Conservation (phyloP, 2,888 invertebrate genomes). For the Alviniconcha strummeri region DNA sequence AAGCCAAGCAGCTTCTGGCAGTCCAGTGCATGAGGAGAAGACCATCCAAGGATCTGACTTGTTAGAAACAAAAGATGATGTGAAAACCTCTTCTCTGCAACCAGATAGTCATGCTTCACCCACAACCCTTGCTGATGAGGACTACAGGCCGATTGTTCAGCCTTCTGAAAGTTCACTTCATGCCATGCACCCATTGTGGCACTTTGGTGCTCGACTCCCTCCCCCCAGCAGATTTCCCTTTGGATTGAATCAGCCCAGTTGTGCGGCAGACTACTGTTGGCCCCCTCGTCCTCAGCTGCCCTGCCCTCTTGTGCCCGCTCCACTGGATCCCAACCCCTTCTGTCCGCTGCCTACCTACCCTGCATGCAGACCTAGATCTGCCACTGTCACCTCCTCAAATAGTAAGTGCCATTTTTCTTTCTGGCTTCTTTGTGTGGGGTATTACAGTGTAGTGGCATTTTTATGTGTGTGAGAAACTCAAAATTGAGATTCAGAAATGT, state of each 20-base stretch:
- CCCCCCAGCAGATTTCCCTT: neutral
- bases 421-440: no score
- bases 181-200: neutral
- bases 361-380: neutral
- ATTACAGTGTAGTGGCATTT: no score
- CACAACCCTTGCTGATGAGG: no score
- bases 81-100: no score
- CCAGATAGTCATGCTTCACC: no score
- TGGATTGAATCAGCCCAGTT: neutral
- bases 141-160: no score
- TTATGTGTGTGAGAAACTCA: no score
- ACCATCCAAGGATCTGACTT: neutral
- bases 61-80: neutral
- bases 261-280: neutral
- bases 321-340: slow-evolving; percentile 2
- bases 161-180: no score
- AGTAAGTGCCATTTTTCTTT: neutral
- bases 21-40: neutral
- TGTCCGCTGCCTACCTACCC: neutral
- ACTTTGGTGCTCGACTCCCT: neutral
- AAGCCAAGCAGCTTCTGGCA: neutral
- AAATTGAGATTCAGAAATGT: no score
- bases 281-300: neutral
- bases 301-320: neutral
- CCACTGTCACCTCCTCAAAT: neutral